Conservation (phyloP, 2,888 invertebrate species). For the Erpobdella octoculata region DNA sequence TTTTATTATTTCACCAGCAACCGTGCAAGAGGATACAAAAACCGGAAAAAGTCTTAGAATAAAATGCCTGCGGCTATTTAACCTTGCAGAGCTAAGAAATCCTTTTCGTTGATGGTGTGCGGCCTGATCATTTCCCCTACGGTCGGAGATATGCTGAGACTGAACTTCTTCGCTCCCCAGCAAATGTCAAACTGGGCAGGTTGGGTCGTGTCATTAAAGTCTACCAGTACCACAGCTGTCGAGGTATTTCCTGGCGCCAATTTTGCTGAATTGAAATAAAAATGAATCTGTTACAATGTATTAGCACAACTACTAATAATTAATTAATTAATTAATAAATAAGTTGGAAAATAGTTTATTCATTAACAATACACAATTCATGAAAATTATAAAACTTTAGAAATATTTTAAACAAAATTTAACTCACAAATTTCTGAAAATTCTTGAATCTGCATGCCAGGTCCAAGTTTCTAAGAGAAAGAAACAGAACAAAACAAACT, state of each 20-base stretch:
- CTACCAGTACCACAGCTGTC: slow-evolving; percentile 69
- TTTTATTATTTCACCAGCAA: neutral
- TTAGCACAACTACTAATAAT: neutral
- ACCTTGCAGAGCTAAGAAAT: slow-evolving; percentile 57
- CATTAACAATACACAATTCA: neutral
- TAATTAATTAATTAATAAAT: neutral
- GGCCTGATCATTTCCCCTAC: slow-evolving; percentile 81
- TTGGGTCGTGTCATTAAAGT: slow-evolving; percentile 86
- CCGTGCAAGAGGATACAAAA: neutral
- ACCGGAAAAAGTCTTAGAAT: neutral
- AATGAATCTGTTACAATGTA: neutral
- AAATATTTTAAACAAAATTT: neutral
- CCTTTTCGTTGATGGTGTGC: slow-evolving; percentile 64
- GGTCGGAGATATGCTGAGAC: slow-evolving; percentile 63
- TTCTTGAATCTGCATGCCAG: slow-evolving; percentile 68
- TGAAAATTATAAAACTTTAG: neutral
- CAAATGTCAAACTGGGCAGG: slow-evolving; percentile 71
- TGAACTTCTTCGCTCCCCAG: slow-evolving; percentile 47
- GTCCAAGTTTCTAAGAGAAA: slow-evolving; percentile 58
- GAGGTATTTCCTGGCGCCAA: slow-evolving; percentile 63
- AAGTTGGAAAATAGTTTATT: no score
- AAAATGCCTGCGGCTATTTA: neutral
- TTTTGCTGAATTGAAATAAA: slow-evolving; percentile 40
- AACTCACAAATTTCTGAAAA: slow-evolving; percentile 64
- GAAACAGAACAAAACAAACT: neutral